Evolutionary conservation across 2,888 invertebrate species (phyloP).

Genomic region (Cantharis nigra): DNA sequence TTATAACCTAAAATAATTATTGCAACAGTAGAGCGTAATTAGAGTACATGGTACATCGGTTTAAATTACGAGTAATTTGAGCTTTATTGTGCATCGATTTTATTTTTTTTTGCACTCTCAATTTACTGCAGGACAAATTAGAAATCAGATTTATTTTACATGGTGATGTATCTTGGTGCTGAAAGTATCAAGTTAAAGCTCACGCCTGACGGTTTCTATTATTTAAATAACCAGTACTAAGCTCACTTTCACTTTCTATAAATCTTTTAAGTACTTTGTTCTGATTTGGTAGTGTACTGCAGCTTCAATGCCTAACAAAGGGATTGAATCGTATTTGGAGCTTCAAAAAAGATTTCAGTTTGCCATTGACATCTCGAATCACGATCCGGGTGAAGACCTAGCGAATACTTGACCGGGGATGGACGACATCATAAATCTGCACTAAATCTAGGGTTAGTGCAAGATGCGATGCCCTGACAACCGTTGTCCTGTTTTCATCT

Average conservation of each 20-base stretch:
- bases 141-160: constrained; percentile 3
- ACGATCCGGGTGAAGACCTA: constrained; percentile 22
- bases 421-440: constrained; percentile 22
- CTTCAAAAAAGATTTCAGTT: constrained; percentile 16
- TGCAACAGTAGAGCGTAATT: not conserved
- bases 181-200: not conserved
- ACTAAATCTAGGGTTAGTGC: constrained; percentile 19
- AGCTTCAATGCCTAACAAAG: constrained; percentile 19
- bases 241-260: constrained; percentile 18
- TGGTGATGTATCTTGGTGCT: constrained; percentile 1
- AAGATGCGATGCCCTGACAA: constrained; percentile 17
- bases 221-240: constrained; percentile 14
- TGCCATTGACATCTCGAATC: constrained; percentile 21
- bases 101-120: not conserved
- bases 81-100: not conserved
- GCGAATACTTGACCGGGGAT: constrained; percentile 18
- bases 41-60: not conserved
- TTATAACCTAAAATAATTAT: not conserved
- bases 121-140: not conserved
- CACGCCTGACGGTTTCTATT: constrained; percentile 2
- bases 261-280: constrained; percentile 15
- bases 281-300: constrained; percentile 17
- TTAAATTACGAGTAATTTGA: not conserved
- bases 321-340: constrained; percentile 18
- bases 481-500: constrained; percentile 20